Evolutionary conservation across 2,888 invertebrate genomes (phyloP).

Genomic region (Hipparchia sbordonii): DNA sequence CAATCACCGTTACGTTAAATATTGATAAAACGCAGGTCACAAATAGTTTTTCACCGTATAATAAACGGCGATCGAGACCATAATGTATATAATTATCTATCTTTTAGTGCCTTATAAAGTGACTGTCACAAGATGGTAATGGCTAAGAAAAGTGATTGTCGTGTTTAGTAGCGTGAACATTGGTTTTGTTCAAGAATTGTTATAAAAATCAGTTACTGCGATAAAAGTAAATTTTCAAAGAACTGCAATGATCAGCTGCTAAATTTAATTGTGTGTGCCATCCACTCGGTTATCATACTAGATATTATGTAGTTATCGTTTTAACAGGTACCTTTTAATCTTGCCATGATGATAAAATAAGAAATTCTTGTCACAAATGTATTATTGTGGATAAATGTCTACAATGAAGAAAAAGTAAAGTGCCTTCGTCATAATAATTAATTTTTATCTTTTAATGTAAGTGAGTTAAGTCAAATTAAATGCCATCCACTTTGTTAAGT

Average conservation of each 20-base stretch:
- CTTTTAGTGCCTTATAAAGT: constrained; percentile 73
- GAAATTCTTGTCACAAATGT: constrained; percentile 78
- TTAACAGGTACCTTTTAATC: constrained; percentile 83
- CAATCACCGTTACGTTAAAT: constrained; percentile 63
- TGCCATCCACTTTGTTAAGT: constrained; percentile 84
- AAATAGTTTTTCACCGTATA: constrained; percentile 61
- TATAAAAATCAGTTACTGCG: constrained; percentile 42
- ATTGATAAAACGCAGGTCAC: constrained; percentile 66
- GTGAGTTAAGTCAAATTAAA: constrained; percentile 82
- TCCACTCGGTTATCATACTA: constrained; percentile 78
- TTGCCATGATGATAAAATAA: constrained; percentile 82
- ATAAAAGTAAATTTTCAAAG: constrained; percentile 49
- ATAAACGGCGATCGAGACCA: constrained; percentile 55
- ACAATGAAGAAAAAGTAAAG: constrained; percentile 69
- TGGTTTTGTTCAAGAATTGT: constrained; percentile 42
- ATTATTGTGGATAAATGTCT: constrained; percentile 64
- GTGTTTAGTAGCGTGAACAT: constrained; percentile 53
- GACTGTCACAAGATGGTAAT: constrained; percentile 62
- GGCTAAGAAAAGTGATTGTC: constrained; percentile 55
- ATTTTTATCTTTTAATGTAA: constrained; percentile 71
- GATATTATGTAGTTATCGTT: constrained; percentile 72
- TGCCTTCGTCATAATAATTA: constrained; percentile 79
- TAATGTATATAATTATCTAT: constrained; percentile 68
- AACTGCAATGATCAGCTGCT: constrained; percentile 57
- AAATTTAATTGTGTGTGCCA: constrained; percentile 77